These are phyloP conservation scores for Erpobdella octoculata DNA, from an alignment of 2,888 invertebrate species.

Conservation along the genomic window DNA sequence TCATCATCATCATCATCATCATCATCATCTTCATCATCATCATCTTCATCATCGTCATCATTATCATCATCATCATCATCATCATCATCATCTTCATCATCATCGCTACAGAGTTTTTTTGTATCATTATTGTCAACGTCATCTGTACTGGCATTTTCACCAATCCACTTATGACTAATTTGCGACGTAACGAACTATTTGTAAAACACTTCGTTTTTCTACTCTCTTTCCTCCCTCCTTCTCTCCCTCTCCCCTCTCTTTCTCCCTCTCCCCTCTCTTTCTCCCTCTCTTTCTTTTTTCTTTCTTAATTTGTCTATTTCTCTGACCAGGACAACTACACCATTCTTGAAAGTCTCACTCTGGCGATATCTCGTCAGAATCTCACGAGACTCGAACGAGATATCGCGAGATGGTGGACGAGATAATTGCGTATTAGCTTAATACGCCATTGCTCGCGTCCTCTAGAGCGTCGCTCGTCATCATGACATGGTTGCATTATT, in stretches of 20 bases:
- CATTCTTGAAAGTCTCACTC: background rate
- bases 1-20: slow-evolving; percentile 15
- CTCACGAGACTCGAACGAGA: background rate
- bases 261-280: background rate
- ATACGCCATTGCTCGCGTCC: too few relatives aligned
- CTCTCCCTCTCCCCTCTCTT: background rate
- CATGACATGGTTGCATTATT: too few relatives aligned
- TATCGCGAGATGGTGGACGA: background rate
- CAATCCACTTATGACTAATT: too few relatives aligned
- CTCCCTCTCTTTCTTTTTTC: slow-evolving; percentile 5
- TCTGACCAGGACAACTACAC: background rate
- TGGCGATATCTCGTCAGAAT: background rate
- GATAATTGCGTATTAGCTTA: slow-evolving; percentile 9
- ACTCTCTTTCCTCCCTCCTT: background rate
- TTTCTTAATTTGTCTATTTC: too few relatives aligned
- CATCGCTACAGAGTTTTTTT: too few relatives aligned
- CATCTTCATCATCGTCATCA: slow-evolving; percentile 34
- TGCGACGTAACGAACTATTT: background rate
- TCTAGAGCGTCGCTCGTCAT: too few relatives aligned
- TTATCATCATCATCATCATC: slow-evolving; percentile 23
- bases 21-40: slow-evolving; percentile 32
- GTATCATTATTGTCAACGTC: too few relatives aligned
- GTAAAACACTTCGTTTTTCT: background rate
- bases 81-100: slow-evolving; percentile 28
- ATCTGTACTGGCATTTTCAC: too few relatives aligned